phyloP scores from a whole-genome alignment of 37 sponge, comb jelly and placozoan species.

The Chondrosia reniformis region DNA sequence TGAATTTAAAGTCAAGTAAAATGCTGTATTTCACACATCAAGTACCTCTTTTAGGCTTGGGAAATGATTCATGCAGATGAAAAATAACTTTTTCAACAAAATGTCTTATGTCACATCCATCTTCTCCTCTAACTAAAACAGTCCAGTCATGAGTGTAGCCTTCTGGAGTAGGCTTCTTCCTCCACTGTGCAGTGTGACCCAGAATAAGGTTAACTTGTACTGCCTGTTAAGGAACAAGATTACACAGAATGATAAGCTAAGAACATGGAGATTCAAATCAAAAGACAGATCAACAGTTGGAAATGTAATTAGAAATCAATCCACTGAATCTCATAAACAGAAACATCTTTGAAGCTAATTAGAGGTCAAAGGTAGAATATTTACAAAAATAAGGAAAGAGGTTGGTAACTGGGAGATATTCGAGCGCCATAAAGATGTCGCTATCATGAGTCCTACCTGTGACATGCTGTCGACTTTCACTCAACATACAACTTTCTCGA shows the following conservation, averaged over 20 bases:
- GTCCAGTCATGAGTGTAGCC: conserved; percentile 99
- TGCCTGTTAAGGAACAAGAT: conserved; percentile 21
- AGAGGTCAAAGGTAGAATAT: too few relatives aligned
- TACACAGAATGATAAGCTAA: background rate
- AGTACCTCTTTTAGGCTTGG: conserved; percentile 91
- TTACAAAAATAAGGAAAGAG: too few relatives aligned
- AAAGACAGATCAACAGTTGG: background rate
- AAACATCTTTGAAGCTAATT: too few relatives aligned
- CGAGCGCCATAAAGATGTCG: too few relatives aligned
- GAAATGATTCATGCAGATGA: conserved; percentile 87
- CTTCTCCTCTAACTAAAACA: conserved; percentile 85
- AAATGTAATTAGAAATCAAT: too few relatives aligned
- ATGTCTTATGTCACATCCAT: conserved; percentile 76
- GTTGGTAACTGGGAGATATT: too few relatives aligned
- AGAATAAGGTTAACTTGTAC: conserved; percentile 89
- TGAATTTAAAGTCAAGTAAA: background rate
- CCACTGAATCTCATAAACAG: too few relatives aligned
- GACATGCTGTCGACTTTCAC: too few relatives aligned
- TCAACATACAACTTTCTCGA: too few relatives aligned
- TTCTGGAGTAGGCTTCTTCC: conserved; percentile 83
- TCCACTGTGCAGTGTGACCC: conserved; percentile 89
- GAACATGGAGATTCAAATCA: background rate
- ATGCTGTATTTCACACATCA: too few relatives aligned
- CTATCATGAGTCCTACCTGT: too few relatives aligned
- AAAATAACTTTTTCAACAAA: conserved; percentile 98